Evolutionary conservation across 2,113 vertebrate species (phyloP).

Genomic region (Mobula hypostoma): DNA sequence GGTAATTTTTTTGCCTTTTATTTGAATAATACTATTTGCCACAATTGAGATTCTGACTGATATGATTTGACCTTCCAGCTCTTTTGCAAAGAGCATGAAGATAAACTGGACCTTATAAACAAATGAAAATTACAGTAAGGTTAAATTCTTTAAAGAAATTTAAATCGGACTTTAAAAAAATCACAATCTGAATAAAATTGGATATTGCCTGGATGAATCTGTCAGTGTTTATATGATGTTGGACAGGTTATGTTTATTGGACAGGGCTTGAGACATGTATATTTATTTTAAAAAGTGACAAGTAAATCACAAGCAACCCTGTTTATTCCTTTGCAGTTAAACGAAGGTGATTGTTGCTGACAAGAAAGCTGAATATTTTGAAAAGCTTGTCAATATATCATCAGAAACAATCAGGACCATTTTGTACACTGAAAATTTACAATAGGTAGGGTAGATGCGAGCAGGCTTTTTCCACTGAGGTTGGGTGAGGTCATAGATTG

Average conservation of each 20-base stretch:
- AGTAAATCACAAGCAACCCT: slow-evolving; percentile 23
- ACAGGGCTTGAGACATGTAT: not conserved
- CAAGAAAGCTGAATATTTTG: not conserved
- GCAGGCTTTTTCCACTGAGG: no score
- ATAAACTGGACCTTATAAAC: not conserved
- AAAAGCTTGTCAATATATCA: not conserved
- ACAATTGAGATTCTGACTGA: not conserved
- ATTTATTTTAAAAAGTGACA: not conserved
- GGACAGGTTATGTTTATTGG: not conserved
- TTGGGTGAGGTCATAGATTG: no score
- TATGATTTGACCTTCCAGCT: not conserved
- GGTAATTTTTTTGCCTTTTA: not conserved
- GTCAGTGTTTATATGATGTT: not conserved
- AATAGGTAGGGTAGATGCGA: no score
- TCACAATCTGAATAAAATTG: slow-evolving; percentile 6
- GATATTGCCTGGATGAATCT: not conserved
- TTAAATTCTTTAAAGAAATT: not conserved
- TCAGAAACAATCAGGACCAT: not conserved
- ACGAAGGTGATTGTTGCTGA: not conserved
- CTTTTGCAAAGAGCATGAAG: not conserved
- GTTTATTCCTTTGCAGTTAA: slow-evolving; percentile 12
- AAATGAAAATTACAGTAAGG: not conserved
- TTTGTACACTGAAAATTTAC: not conserved
- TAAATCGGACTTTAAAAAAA: slow-evolving; percentile 11
- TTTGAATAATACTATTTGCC: slow-evolving; percentile 9